Evolutionary conservation across 2,797 vertebrate species (phyloP).

Genomic region (Cyprinella venusta): DNA sequence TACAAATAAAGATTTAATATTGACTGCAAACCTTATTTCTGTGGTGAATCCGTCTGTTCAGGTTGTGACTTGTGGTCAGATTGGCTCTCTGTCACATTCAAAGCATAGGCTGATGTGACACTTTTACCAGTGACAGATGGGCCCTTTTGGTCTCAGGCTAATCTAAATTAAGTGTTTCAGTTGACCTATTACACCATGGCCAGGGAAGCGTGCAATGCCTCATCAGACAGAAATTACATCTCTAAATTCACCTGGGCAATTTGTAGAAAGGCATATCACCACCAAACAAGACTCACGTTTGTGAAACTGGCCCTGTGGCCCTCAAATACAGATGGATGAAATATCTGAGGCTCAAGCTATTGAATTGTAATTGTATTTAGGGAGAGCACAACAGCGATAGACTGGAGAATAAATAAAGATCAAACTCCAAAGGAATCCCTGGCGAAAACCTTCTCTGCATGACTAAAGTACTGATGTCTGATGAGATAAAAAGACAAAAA

Average conservation of each 20-base stretch:
- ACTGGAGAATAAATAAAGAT: slow-evolving; percentile 34
- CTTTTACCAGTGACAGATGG: slow-evolving; percentile 68
- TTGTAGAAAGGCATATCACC: slow-evolving; percentile 65
- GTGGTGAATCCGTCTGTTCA: slow-evolving; percentile 3
- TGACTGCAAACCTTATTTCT: not conserved
- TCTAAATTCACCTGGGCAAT: slow-evolving; percentile 65
- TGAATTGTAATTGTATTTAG: slow-evolving; percentile 17
- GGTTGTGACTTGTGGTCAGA: slow-evolving; percentile 56
- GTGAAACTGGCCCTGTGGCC: slow-evolving; percentile 1
- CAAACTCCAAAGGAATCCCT: slow-evolving; percentile 8
- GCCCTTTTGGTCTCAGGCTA: slow-evolving; percentile 65
- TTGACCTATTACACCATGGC: slow-evolving; percentile 70
- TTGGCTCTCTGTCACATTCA: slow-evolving; percentile 67
- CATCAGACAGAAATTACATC: slow-evolving; percentile 71
- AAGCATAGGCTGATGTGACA: slow-evolving; percentile 62
- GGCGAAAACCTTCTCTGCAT: not conserved
- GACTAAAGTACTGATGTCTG: slow-evolving; percentile 12
- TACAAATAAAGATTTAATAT: slow-evolving; percentile 27
- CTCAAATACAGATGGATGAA: slow-evolving; percentile 17
- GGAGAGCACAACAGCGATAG: not conserved
- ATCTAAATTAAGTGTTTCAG: slow-evolving; percentile 71
- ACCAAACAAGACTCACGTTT: slow-evolving; percentile 52
- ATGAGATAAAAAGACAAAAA: slow-evolving; percentile 2
- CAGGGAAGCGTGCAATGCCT: slow-evolving; percentile 64
- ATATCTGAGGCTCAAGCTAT: not conserved